Conservation (phyloP, 2,797 vertebrate species). For the Botia kubotai region DNA sequence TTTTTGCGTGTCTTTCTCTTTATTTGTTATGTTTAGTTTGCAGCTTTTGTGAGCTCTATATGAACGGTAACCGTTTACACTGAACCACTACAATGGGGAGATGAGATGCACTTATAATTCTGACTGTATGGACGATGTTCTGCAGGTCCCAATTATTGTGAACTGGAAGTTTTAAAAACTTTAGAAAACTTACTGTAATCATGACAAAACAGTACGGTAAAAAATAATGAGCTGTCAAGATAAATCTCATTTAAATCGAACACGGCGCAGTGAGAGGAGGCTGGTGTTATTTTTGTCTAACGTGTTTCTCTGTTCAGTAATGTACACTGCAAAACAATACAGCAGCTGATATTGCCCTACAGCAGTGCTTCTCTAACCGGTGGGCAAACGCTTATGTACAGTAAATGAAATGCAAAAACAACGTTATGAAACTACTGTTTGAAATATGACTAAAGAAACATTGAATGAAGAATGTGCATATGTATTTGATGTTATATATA, state of each 20-base stretch:
- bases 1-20: no score
- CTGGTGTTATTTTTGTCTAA: not conserved
- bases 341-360: no score
- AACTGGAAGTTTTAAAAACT: not conserved
- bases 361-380: no score
- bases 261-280: not conserved
- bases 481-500: no score
- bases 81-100: constrained; percentile 67
- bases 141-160: constrained; percentile 31
- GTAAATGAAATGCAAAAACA: no score
- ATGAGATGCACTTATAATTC: constrained; percentile 73
- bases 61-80: constrained; percentile 57
- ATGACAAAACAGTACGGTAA: not conserved
- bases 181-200: constrained; percentile 41
- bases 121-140: constrained; percentile 59
- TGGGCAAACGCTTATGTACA: no score
- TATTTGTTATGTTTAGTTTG: constrained; percentile 55
- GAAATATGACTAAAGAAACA: no score
- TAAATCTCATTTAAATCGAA: not conserved
- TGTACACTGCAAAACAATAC: no score
- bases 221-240: not conserved
- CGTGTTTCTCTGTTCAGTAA: not conserved
- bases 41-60: constrained; percentile 41
- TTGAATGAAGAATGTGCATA: no score
- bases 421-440: no score